phyloP scores from a whole-genome alignment of 2,888 invertebrate genomes.

The Nesidiocoris tenuis region DNA sequence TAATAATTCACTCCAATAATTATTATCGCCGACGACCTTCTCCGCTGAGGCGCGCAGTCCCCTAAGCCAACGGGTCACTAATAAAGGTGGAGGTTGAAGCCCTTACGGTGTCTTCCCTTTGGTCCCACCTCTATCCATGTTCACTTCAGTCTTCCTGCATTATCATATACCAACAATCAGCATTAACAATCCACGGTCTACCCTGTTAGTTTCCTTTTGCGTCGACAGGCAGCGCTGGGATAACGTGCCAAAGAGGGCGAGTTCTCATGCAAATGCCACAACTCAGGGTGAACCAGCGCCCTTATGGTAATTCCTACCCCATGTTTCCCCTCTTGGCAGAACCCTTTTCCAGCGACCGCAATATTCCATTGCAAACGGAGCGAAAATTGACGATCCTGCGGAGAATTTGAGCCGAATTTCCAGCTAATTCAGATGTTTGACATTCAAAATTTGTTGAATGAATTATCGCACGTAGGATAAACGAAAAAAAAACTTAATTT shows the following conservation, averaged over 20 bases:
- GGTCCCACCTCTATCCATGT: not conserved
- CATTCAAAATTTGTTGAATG: too few relatives aligned
- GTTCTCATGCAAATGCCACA: conserved; percentile 33
- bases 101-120: not conserved
- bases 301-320: conserved; percentile 27
- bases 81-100: conserved; percentile 26
- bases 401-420: too few relatives aligned
- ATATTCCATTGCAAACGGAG: too few relatives aligned
- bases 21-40: too few relatives aligned
- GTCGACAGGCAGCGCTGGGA: not conserved
- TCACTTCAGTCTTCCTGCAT: not conserved
- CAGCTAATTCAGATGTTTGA: too few relatives aligned
- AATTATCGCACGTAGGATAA: too few relatives aligned
- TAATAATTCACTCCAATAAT: too few relatives aligned
- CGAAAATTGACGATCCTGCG: too few relatives aligned
- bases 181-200: conserved; percentile 24
- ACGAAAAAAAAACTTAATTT: too few relatives aligned
- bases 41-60: too few relatives aligned
- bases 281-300: not conserved
- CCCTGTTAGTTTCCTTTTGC: not conserved
- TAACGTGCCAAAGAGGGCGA: not conserved
- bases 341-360: not conserved
- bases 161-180: conserved; percentile 36
- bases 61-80: conserved; percentile 32
- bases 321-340: not conserved